Base-by-base conservation (phyloP, 2,113 vertebrate species). In the Choloepus hoffmanni region DNA sequence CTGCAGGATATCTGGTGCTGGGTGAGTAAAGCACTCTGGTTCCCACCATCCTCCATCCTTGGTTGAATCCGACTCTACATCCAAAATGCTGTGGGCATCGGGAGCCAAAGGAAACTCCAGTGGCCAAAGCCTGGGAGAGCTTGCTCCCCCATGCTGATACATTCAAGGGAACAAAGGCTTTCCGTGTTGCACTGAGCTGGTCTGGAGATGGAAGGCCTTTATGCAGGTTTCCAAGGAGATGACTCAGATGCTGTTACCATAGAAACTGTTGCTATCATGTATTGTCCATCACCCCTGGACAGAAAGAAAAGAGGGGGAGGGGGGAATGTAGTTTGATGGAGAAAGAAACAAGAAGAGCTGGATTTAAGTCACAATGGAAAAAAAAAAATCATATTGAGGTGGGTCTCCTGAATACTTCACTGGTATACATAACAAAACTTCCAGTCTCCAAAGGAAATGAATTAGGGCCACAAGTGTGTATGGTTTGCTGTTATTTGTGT, bases 161-260 rank as follows among this genome's bases (percentile, higher is more conserved):
- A 97, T 96, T 96, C 95, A 93, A 50, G 81, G 33, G 77, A 74
- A 97, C 97, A 97, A 97, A 97, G 90, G 90, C 95, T 85, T 89
- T 94, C 85, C 26, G 81, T 85, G 90, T 74, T 33, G 90, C 93
- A 36, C 88, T 58, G 94, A 96, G 88, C 97, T 91, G 94, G 94
- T 96, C 94, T 94, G 82, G 53, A 95, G 94, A 96, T 89, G 96
- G 83, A 92, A 94, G 86, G 96, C 65, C 96, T 97, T 97, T 97
- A 91, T 98, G 91, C 90, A 77, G 53, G 96, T 97, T 97, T 92
- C 97, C 96, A 96, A 77, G 96, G 97, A 96, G 95, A 97, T 79
- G 85, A 94, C 92, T 92, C 88, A 89, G 97, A 97, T 95, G 94
- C 96, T 88, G 96, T 97, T 90, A 65, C 97, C 96, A 97, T 92